Conservation (phyloP, 2,888 invertebrate genomes). For the Agelastica alni region DNA sequence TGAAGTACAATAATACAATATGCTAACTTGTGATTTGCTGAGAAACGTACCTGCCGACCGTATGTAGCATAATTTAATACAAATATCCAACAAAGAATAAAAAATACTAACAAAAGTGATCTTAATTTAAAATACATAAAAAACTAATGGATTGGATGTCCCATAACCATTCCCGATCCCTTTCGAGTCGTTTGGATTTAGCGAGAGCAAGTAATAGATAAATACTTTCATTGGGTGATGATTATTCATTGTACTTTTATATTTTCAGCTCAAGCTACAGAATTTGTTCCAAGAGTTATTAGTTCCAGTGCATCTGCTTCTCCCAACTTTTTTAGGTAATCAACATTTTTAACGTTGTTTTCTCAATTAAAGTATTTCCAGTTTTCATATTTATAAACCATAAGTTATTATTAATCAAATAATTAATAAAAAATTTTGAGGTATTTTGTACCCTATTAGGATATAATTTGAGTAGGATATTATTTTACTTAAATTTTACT, state of each 20-base stretch:
- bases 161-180: slow-evolving; percentile 41
- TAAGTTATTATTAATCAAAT: too few species aligned
- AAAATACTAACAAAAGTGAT: slow-evolving; percentile 31
- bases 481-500: too few species aligned
- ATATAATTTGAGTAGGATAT: too few species aligned
- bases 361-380: too few species aligned
- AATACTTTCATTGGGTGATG: slow-evolving; percentile 8
- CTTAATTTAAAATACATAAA: slow-evolving; percentile 18
- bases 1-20: slow-evolving; percentile 35
- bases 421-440: too few species aligned
- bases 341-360: too few species aligned
- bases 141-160: slow-evolving; percentile 45
- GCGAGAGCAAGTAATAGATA: slow-evolving; percentile 40
- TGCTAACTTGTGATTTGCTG: slow-evolving; percentile 29
- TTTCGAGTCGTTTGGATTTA: slow-evolving; percentile 41
- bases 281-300: slow-evolving; percentile 42
- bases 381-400: too few species aligned
- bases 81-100: background rate
- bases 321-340: slow-evolving; percentile 54
- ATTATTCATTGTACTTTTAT: slow-evolving; percentile 19
- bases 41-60: slow-evolving; percentile 26
- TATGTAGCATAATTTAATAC: slow-evolving; percentile 29
- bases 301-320: slow-evolving; percentile 44
- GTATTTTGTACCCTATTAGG: too few species aligned
- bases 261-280: slow-evolving; percentile 41